These are phyloP conservation scores for Cephalopachus bancanus DNA, from an alignment of 2,797 vertebrate species.

Conservation along the genomic window DNA sequence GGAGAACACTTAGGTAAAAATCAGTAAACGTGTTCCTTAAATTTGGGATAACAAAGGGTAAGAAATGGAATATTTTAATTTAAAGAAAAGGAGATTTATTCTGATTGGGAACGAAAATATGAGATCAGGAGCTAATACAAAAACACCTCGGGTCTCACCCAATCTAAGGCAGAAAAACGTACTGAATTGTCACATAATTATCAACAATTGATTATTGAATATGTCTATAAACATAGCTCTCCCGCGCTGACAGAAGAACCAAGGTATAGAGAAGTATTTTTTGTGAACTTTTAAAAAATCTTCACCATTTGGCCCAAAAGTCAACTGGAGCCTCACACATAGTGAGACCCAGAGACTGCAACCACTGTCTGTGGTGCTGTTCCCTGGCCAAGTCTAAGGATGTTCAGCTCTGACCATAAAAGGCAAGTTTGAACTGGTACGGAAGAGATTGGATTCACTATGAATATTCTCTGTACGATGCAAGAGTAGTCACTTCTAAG, in stretches of 20 bases:
- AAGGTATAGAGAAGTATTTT: neutral
- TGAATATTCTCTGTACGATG: neutral
- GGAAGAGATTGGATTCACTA: neutral
- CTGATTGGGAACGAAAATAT: neutral
- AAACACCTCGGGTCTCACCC: neutral
- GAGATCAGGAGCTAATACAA: neutral
- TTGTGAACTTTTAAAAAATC: neutral
- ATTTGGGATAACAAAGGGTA: neutral
- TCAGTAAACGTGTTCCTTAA: neutral
- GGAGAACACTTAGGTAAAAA: constrained; percentile 41
- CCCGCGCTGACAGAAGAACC: constrained; percentile 6
- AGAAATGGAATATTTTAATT: constrained; percentile 27
- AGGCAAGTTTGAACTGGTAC: neutral
- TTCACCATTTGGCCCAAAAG: neutral
- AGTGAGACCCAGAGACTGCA: too few relatives aligned
- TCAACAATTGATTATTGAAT: neutral
- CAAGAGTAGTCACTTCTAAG: neutral
- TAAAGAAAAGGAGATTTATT: constrained; percentile 21
- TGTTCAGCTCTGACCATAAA: neutral
- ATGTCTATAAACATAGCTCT: neutral
- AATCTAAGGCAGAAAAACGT: neutral
- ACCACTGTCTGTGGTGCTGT: neutral
- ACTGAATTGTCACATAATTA: constrained; percentile 20
- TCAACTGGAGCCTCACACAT: neutral
- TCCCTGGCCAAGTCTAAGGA: neutral